Evolutionary conservation across 2,113 vertebrate species (phyloP).

Genomic region (Lontra canadensis): DNA sequence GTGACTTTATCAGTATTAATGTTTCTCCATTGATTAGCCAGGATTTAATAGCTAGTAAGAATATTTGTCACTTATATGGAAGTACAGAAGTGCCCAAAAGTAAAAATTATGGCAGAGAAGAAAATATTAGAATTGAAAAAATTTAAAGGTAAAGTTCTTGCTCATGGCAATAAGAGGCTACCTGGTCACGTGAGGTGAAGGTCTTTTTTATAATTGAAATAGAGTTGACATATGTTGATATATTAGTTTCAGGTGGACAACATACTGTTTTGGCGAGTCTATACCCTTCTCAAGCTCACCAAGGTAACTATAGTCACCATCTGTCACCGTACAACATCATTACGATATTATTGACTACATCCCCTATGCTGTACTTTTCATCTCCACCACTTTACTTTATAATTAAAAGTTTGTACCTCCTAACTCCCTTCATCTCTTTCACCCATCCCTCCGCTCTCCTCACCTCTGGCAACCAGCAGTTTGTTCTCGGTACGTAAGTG

Average conservation of each 20-base stretch:
- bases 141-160: neutral
- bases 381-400: neutral
- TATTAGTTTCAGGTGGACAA: neutral
- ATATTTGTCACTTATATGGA: neutral
- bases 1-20: neutral
- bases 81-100: neutral
- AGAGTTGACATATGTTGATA: neutral
- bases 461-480: neutral
- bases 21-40: neutral
- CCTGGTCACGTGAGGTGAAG: neutral
- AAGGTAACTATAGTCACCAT: neutral
- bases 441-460: neutral
- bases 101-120: neutral
- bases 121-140: neutral
- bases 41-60: neutral
- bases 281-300: neutral
- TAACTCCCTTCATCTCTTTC: neutral
- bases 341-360: neutral
- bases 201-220: neutral
- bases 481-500: neutral
- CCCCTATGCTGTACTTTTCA: neutral
- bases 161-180: neutral
- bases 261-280: neutral
- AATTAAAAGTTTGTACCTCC: neutral
- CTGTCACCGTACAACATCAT: neutral